A percentile compares a stretch with the other conserved stretches of the same genome.
phyloP scores from a whole-genome alignment of 1,140 invertebrate species.

The Zaprionus nigranus region DNA sequence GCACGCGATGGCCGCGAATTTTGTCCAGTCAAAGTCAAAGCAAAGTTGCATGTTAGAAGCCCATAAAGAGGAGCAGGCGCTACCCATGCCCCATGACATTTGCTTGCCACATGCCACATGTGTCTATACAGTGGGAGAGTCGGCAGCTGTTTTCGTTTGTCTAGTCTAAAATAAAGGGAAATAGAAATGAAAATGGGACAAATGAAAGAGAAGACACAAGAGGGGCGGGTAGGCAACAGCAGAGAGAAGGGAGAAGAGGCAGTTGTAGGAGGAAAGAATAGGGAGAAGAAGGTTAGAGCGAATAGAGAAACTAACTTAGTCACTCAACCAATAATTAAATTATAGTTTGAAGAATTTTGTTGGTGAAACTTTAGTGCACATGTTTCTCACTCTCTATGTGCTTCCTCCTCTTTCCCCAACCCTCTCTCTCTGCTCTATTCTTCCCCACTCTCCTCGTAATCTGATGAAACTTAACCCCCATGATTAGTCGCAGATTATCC shows the following conservation, averaged over 20 bases:
- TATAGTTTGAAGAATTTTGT: background rate
- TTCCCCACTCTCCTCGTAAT: conserved; percentile 19
- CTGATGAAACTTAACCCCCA: conserved; percentile 53
- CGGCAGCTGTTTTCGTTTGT: conserved; percentile 6
- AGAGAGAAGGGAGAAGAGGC: background rate
- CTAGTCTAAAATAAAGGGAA: background rate
- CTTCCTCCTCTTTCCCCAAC: background rate
- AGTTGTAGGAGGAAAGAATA: background rate
- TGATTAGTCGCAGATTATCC: conserved; percentile 50
- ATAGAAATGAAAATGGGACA: background rate
- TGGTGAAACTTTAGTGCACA: background rate
- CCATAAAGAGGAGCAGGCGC: conserved; percentile 58
- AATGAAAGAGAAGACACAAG: background rate
- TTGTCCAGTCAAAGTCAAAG: conserved; percentile 50
- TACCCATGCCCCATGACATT: conserved; percentile 52
- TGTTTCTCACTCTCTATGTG: background rate
- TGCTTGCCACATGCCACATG: conserved; percentile 23
- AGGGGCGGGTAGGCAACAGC: background rate
- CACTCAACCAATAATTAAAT: conserved; percentile 1
- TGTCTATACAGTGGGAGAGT: background rate
- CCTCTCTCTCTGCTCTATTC: background rate
- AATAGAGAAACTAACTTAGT: background rate
- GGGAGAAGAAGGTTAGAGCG: background rate
- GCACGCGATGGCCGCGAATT: conserved; percentile 72
- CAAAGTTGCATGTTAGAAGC: conserved; percentile 63